Base-by-base conservation (phyloP, 2,888 invertebrate genomes). In the Fragum sueziense region DNA sequence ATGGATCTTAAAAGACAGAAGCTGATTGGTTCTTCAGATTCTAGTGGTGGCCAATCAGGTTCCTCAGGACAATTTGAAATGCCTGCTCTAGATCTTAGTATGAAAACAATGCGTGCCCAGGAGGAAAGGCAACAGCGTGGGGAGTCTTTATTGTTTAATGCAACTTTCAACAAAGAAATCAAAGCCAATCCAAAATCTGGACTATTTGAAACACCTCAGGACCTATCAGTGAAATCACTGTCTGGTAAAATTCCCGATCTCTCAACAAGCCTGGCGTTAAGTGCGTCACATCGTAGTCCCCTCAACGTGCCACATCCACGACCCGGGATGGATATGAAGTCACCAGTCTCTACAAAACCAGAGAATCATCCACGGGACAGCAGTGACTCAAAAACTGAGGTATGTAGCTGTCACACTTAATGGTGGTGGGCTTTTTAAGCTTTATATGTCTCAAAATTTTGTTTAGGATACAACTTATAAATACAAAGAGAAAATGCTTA, bases 71-170 rank as follows among this genome's bases (percentile, higher is more conserved):
- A 75, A 57, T 69, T 67, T 69, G 84, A 84, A 41, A 57, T 73
- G 47, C 80, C 84, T 31, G 79, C 74, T 25, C 70, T 84, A 20
- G 90, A 90, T 71, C 80, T 89, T 34, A 90, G 90, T 80, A 88
- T 90, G 88, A 90, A 89, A 78, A 88, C 89, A 20, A 72, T 88
- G 59, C 72, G 84, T 41, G 84, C 84, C 1, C 81, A 82, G 47
- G 84, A 84, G 70, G 84, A 79, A 7, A 61, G 76, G 33, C 84
- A 84, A 22, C 79, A 76, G 27, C 70, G 84, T 27, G 84, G 84
- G 4, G 84, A 84, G 52, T 84, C 84, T 22, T 47, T 84, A 7
- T 70, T 84, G 31, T 84, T 84, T 62, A 81, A 80, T 67, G 79
- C 84, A 1, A 79, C 80, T 74, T 84, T 84, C 59, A 81, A 71